These are phyloP conservation scores for Axea sp. DNA, from an alignment of 2,888 invertebrate genomes.

Conservation along the genomic window DNA sequence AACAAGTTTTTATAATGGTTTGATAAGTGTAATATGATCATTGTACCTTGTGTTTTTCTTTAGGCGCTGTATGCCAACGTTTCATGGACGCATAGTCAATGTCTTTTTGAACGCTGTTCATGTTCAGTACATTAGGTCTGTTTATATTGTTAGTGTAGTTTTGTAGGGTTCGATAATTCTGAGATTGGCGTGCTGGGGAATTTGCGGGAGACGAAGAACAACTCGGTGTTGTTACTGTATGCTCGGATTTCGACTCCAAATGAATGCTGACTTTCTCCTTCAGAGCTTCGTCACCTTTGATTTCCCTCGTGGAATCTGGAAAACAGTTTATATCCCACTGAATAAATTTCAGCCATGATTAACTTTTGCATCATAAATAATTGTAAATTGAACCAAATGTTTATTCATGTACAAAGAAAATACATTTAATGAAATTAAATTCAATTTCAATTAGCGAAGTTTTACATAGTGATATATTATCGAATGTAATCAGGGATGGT, in stretches of 20 bases:
- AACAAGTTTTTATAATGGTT: too few relatives aligned
- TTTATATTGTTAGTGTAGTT: conserved; percentile 70
- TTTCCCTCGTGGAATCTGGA: conserved; percentile 63
- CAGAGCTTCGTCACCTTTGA: conserved; percentile 64
- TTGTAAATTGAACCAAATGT: too few relatives aligned
- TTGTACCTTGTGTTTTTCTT: conserved; percentile 82
- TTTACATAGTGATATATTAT: too few relatives aligned
- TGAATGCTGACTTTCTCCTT: conserved; percentile 65
- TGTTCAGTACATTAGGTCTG: conserved; percentile 74
- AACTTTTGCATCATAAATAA: too few relatives aligned
- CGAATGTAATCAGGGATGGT: too few relatives aligned
- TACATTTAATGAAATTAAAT: too few relatives aligned
- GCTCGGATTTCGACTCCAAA: conserved; percentile 70
- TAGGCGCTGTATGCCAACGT: conserved; percentile 82
- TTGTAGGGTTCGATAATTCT: conserved; percentile 75
- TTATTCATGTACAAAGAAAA: too few relatives aligned
- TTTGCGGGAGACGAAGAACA: conserved; percentile 72
- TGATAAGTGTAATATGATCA: too few relatives aligned
- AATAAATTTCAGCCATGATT: conserved; percentile 18
- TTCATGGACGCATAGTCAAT: conserved; percentile 80
- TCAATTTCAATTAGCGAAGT: too few relatives aligned
- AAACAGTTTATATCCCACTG: conserved; percentile 18
- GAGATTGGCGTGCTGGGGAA: conserved; percentile 73
- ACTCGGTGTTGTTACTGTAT: conserved; percentile 66
- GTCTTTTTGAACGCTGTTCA: conserved; percentile 72